These are phyloP conservation scores for Drosophila picticornis DNA, from an alignment of 2,888 invertebrate genomes.

Conservation along the genomic window DNA sequence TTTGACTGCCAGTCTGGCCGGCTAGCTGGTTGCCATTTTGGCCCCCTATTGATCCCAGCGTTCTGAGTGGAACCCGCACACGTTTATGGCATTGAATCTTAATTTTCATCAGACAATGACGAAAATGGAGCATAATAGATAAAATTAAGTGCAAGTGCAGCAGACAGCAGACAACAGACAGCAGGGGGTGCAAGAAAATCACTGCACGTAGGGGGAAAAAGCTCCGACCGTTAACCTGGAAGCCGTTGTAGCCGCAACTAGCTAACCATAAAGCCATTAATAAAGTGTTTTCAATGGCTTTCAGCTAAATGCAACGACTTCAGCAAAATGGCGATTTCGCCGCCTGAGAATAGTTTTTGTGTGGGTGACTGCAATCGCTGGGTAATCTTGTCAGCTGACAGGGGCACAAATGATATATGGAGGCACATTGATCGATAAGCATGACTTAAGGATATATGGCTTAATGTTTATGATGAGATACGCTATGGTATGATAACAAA, in stretches of 20 bases:
- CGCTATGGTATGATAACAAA: neutral
- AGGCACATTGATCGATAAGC: slow-evolving; percentile 19
- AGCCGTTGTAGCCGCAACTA: slow-evolving; percentile 11
- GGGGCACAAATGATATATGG: slow-evolving; percentile 29
- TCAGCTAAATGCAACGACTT: slow-evolving; percentile 45
- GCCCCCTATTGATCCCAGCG: slow-evolving; percentile 13
- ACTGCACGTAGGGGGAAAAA: neutral
- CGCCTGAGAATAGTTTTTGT: slow-evolving; percentile 27
- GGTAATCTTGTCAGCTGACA: slow-evolving; percentile 40
- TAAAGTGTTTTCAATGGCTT: slow-evolving; percentile 69
- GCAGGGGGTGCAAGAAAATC: neutral
- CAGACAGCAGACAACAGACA: slow-evolving; percentile 44
- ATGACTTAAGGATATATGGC: neutral
- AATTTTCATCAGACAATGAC: slow-evolving; percentile 78
- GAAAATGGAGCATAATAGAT: slow-evolving; percentile 78
- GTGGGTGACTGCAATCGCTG: slow-evolving; percentile 28
- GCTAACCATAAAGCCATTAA: slow-evolving; percentile 59
- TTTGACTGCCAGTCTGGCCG: slow-evolving; percentile 14
- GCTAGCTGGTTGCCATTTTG: slow-evolving; percentile 15
- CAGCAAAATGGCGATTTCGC: slow-evolving; percentile 36
- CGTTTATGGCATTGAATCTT: slow-evolving; percentile 72
- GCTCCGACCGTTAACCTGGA: neutral
- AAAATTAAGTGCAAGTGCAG: slow-evolving; percentile 80
- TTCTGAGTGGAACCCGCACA: slow-evolving; percentile 11
- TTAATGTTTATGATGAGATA: neutral